phyloP scores from a whole-genome alignment of 2,113 vertebrate species.

The Eudorcas thomsonii region DNA sequence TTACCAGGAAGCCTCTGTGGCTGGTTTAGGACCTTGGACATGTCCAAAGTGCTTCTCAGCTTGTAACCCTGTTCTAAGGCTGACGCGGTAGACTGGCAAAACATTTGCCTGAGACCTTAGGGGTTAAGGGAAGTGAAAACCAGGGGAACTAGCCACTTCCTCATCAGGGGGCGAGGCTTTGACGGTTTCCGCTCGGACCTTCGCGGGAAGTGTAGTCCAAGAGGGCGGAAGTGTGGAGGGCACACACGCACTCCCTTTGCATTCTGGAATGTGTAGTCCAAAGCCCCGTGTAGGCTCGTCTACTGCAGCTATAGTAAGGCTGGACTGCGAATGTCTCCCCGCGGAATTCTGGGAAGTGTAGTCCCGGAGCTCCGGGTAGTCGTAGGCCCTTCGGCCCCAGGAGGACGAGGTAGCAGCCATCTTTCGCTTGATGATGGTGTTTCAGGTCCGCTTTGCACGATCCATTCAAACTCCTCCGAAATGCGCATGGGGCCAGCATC shows the following conservation, averaged over 20 bases:
- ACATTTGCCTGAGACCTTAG: neutral
- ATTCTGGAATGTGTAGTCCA: neutral
- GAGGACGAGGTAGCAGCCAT: neutral
- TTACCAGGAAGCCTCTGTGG: neutral
- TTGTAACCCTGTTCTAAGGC: neutral
- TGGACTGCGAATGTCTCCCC: fast-evolving
- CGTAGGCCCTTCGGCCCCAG: neutral
- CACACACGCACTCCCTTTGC: neutral
- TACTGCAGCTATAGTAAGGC: fast-evolving
- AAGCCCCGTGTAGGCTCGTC: neutral
- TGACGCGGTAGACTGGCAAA: neutral
- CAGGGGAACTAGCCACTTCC: neutral
- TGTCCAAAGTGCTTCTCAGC: neutral
- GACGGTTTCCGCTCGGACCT: fast-evolving
- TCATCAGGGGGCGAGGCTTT: fast-evolving
- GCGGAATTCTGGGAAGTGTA: slow-evolving; percentile 40
- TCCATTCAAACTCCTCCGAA: neutral
- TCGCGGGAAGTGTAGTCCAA: neutral
- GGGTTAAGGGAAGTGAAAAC: neutral
- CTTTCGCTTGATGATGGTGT: neutral
- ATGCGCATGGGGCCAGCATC: neutral
- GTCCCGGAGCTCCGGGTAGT: neutral
- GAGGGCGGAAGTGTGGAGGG: neutral
- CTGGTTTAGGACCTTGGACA: neutral
- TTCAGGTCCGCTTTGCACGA: neutral